phyloP scores from a whole-genome alignment of 2,888 invertebrate species.

The Ophion obscuratus region DNA sequence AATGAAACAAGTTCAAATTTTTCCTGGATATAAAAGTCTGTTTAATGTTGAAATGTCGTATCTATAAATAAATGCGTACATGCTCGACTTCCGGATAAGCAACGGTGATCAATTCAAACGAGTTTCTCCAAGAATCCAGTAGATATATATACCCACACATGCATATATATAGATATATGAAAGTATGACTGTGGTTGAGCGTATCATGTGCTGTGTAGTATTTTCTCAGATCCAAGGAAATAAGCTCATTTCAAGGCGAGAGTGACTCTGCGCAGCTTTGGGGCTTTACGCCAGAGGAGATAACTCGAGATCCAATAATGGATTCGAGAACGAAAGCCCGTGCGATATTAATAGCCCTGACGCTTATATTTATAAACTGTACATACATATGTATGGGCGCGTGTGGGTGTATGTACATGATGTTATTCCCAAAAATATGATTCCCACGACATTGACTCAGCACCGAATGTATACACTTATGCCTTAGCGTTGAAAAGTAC shows the following conservation, averaged over 20 bases:
- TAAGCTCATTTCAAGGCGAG: constrained; percentile 28
- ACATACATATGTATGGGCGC: neutral
- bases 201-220: constrained; percentile 11
- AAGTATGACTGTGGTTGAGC: constrained; percentile 21
- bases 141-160: neutral
- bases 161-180: no score
- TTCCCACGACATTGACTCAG: constrained; percentile 23
- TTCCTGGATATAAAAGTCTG: neutral
- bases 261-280: constrained; percentile 22
- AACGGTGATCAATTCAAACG: constrained; percentile 39
- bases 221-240: constrained; percentile 50
- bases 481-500: neutral
- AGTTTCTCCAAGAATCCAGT: constrained; percentile 15
- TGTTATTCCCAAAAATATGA: constrained; percentile 14
- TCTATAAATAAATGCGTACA: neutral
- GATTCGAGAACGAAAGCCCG: constrained; percentile 38
- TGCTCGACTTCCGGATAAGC: constrained; percentile 21
- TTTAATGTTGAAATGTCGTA: neutral
- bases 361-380: neutral
- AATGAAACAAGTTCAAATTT: neutral
- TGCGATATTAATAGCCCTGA: constrained; percentile 29
- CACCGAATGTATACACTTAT: neutral
- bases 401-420: neutral
- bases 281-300: constrained; percentile 2
- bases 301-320: constrained; percentile 35